A percentile compares a stretch with the other conserved stretches of the same genome.
These are phyloP conservation scores for human DNA, from an alignment of 2,113 vertebrate species.

Conservation along the genomic window GRCh38 chr6:148151001-148151500, in stretches of 20 bases:
- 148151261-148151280: not conserved
- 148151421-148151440: not conserved
- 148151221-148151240: not conserved
- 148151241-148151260: not conserved
- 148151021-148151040: not conserved
- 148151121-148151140: not conserved
- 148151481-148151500: not conserved
- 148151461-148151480: not conserved
- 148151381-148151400: not conserved
- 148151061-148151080: not conserved
- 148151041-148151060: not conserved
- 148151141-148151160: not conserved
- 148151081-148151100: not conserved
- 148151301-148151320: not conserved
- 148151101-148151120: conserved; percentile 4
- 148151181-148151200: not conserved
- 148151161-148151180: not conserved
- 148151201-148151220: not conserved
- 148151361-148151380: not conserved
- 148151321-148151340: not conserved
- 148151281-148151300: not conserved
- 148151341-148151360: not conserved
- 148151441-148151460: not conserved
- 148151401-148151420: not conserved
- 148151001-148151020: not conserved